Base-by-base conservation (phyloP, 2,113 vertebrate species). In the Crotalus horridus region DNA sequence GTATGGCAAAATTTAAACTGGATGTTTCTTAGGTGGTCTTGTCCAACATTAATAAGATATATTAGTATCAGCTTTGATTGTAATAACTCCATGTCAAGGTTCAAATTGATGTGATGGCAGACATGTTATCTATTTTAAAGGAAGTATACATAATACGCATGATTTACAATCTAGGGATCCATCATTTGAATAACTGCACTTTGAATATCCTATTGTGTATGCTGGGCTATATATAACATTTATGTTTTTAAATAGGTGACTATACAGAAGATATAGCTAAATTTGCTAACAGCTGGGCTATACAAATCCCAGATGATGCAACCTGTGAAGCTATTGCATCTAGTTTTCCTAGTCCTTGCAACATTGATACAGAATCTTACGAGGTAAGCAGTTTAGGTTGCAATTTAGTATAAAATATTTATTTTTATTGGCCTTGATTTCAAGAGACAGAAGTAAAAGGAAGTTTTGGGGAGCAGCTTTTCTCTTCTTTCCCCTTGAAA, bases 221-320 rank as follows among this genome's bases (percentile, higher is more conserved):
- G 33, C 74, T 43, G 33, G 17, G 17, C 74, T 81, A 43, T 43
- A 21, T 81, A 81, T 39, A 81, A 81, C 94, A 93, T 85, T 91
- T 43, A 87, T 92, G 1, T 2, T 69, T 17, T 96, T 87, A 24
- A 8, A 96, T 92, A 95, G 97, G 93, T 94, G 97, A 98, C 95
- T 95, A 96, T 90, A 99, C 98, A 90, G 98, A 99, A 94, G 98
- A 99, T 85, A 97, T 99, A 91, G 98, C 98, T 89, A 96, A 98
- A 95, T 99, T 99, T 98, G 99, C 98, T 89, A 99, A 99, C 97
- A 99, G 98, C 94, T 99, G 99, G 99, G 95, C 95, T 11, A 97
- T 99, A 89, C 98, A 99, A 95, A 97, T 98, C 81, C 97, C 98
- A 93, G 97, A 98, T 46, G 98, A 98, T n/a, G 56, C 69, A 93